These are phyloP conservation scores for Coronaproctus castanopsis DNA, from an alignment of 2,888 invertebrate species.

Conservation along the genomic window DNA sequence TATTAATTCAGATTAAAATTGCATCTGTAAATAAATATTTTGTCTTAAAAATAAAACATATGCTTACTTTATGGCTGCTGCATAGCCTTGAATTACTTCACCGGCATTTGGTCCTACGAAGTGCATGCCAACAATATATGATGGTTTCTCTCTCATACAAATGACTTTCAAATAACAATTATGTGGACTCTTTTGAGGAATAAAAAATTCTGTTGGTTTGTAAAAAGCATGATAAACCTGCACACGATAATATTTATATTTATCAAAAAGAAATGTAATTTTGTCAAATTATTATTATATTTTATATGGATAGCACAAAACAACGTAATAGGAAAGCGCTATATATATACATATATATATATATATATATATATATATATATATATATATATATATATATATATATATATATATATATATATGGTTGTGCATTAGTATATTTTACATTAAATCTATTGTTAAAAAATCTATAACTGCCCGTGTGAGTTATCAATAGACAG, in stretches of 20 bases:
- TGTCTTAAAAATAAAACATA: slow-evolving; percentile 1
- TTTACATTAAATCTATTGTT: too few relatives aligned
- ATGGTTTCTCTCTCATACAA: slow-evolving; percentile 41
- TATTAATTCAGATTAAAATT: too few relatives aligned
- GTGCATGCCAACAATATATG: slow-evolving; percentile 68
- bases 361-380: too few relatives aligned
- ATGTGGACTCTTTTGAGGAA: slow-evolving; percentile 67
- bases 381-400: not conserved
- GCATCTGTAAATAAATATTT: too few relatives aligned
- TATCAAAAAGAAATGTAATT: not conserved
- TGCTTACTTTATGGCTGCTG: slow-evolving; percentile 62
- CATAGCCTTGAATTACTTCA: slow-evolving; percentile 85
- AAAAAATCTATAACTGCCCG: too few relatives aligned
- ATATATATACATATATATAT: too few relatives aligned
- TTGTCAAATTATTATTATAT: not conserved
- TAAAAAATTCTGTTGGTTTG: slow-evolving; percentile 86
- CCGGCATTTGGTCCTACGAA: slow-evolving; percentile 80
- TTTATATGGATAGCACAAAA: not conserved
- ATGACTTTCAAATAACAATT: slow-evolving; percentile 83
- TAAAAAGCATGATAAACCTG: slow-evolving; percentile 79
- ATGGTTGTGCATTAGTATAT: too few relatives aligned
- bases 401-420: too few relatives aligned
- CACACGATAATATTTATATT: slow-evolving; percentile 19
- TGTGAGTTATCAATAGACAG: too few relatives aligned
- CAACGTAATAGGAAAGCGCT: too few relatives aligned